Evolutionary conservation across 2,113 vertebrate species (phyloP), one percentile per base, ranked within the genome.

Genomic region (Murina feae): DNA sequence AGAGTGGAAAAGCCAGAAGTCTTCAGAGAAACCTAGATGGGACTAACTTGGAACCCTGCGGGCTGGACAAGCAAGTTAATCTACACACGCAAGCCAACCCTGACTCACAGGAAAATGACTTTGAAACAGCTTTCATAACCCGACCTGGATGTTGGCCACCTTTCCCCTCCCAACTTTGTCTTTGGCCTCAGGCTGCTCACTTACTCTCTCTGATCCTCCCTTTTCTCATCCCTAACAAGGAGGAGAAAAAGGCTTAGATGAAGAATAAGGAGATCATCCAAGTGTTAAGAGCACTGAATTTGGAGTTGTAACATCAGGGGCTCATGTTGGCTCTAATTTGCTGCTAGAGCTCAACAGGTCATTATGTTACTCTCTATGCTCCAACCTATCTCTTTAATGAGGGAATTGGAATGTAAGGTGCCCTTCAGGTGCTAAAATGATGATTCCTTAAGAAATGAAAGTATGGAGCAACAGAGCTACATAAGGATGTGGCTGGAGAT

Each of bases 61-160:
- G 71, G 90, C 89, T 95, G 80, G 91, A 94, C 80, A 76, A 89
- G 65, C 94, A 95, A 95, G 94, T 95, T 96, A 88, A 79, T 93
- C 63, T 82, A 83, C 65, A 79, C 21, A 79, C 28, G 79, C 25
- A 79, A 83, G 79, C n/a, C 89, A 96, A 71, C 37, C 91, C 79
- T 97, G 93, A 97, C 91, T 96, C 91, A 95, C 32, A 55, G 89
- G 75, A 66, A 97, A 97, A 65, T 86, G 95, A 93, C 89, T 95
- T 91, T 42, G 78, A 87, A 97, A 88, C 82, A 94, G 60, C 75
- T 94, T 93, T 94, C 44, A 42, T 86, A 96, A 91, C 68, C 60
- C 75, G 30, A 72, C 60, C 83, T 86, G 69, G 79, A 89, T 35
- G 65, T 1, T 39, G 72, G 93, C 96, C 86, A 75, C 86, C 39